Evolutionary conservation across 2,888 invertebrate species (phyloP).

Genomic region (Caenorhabditis becei): DNA sequence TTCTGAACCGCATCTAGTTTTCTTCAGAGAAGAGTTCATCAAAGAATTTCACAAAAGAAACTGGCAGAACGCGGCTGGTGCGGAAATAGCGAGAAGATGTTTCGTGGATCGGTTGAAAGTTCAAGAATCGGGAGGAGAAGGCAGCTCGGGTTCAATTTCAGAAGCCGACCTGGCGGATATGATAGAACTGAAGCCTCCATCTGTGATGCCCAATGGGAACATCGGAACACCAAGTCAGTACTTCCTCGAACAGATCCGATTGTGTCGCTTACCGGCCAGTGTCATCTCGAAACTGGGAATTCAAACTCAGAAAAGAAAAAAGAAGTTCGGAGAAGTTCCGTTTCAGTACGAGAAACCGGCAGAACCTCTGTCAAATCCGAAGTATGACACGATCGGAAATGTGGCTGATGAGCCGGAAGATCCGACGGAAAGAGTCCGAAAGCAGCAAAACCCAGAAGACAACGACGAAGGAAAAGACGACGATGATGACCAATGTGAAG

Average conservation of each 20-base stretch:
- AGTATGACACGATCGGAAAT: slow-evolving; percentile 8
- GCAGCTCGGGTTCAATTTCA: slow-evolving; percentile 26
- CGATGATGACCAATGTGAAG: slow-evolving; percentile 73
- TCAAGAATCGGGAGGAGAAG: slow-evolving; percentile 9
- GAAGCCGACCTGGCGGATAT: slow-evolving; percentile 59
- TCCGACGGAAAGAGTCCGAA: slow-evolving; percentile 57
- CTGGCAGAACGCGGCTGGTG: slow-evolving; percentile 45
- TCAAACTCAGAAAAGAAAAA: slow-evolving; percentile 47
- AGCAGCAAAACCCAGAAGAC: slow-evolving; percentile 50
- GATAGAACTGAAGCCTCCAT: slow-evolving; percentile 82
- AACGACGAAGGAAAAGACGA: slow-evolving; percentile 68
- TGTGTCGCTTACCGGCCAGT: slow-evolving; percentile 82
- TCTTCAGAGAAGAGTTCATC: slow-evolving; percentile 60
- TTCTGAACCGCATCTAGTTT: no score
- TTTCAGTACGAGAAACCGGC: slow-evolving; percentile 56
- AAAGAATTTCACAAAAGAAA: slow-evolving; percentile 58
- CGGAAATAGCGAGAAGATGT: slow-evolving; percentile 58
- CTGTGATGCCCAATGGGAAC: slow-evolving; percentile 84
- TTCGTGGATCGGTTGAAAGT: slow-evolving; percentile 65
- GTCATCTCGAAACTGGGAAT: slow-evolving; percentile 76
- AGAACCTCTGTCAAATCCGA: background rate
- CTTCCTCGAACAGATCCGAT: slow-evolving; percentile 83
- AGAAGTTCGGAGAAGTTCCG: slow-evolving; percentile 68
- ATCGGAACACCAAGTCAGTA: slow-evolving; percentile 84
- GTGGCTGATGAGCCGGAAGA: slow-evolving; percentile 43